These are phyloP conservation scores for Erannis defoliaria DNA, from an alignment of 2,888 invertebrate species.

Conservation along the genomic window DNA sequence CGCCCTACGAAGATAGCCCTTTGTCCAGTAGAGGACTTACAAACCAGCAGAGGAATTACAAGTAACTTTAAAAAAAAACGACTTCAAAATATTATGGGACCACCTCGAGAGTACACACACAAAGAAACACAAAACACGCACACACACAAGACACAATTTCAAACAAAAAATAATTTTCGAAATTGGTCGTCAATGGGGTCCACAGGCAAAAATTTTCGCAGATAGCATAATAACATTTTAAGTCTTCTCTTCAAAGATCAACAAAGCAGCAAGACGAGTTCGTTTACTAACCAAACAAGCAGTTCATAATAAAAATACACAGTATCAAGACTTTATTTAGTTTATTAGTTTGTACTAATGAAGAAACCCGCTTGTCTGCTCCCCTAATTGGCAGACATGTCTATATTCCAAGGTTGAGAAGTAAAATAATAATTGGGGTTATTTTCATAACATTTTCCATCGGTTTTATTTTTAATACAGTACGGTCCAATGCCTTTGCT, in stretches of 20 bases:
- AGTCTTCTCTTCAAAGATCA: neutral
- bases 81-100: too few relatives aligned
- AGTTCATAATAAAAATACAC: slow-evolving; percentile 9
- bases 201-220: too few relatives aligned
- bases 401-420: neutral
- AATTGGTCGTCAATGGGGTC: neutral
- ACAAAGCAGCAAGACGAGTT: neutral
- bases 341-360: slow-evolving; percentile 19
- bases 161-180: neutral
- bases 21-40: too few relatives aligned
- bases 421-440: neutral
- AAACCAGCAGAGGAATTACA: too few relatives aligned
- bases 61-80: too few relatives aligned
- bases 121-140: too few relatives aligned
- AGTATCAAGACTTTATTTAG: slow-evolving; percentile 17
- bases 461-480: too few relatives aligned
- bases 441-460: neutral
- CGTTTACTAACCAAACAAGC: slow-evolving; percentile 16
- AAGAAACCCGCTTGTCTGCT: slow-evolving; percentile 4
- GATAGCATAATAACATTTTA: too few relatives aligned
- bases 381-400: slow-evolving; percentile 5
- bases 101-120: too few relatives aligned
- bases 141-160: too few relatives aligned
- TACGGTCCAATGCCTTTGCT: too few relatives aligned
- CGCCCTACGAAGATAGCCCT: too few relatives aligned